Base-by-base conservation (phyloP, 2,113 vertebrate species). In the Motacilla alba region DNA sequence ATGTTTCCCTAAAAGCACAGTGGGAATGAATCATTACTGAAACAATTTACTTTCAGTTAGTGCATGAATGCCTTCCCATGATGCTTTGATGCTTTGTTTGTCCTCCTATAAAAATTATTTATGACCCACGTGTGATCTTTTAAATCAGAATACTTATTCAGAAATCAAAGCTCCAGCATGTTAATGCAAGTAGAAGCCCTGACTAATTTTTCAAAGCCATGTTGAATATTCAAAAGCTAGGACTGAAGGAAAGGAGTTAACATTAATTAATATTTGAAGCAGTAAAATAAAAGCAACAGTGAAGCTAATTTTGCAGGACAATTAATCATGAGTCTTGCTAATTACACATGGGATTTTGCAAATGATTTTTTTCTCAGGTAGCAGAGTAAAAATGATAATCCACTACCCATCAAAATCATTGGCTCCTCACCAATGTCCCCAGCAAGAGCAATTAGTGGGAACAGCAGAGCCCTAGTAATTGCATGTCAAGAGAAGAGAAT, bases 241-340 rank as follows among this genome's bases (percentile, higher is more conserved):
- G 98, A 98, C 97, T 98, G 98, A 98, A 98, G 98, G 98, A 98
- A 98, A 98, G 98, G 98, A 98, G 98, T 99, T 99, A 99, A 99
- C 99, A 99, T 99, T 99, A 99, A 99, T 99, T 99, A 99, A 99
- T 99, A 99, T 99, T 99, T 98, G 98, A 98, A 98, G 99, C 98
- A 97, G 98, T 99, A 98, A 99, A 99, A 99, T 99, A 99, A 99
- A 99, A 99, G 99, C 98, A 98, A 99, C 99, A 98, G 98, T 99
- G 97, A 98, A 98, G 98, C 99, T 99, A 99, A 99, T 99, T 99
- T 99, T 99, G 99, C 99, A 98, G 99, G 99, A 99, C 99, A 99
- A 99, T 99, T 99, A 99, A 99, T 99, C 99, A 99, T 99, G 98
- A 98, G 98, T 97, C 98, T 98, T 98, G 97, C 99, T 99, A 99